Base-by-base conservation (phyloP, 2,888 invertebrate species). In the Frankliniella fusca region DNA sequence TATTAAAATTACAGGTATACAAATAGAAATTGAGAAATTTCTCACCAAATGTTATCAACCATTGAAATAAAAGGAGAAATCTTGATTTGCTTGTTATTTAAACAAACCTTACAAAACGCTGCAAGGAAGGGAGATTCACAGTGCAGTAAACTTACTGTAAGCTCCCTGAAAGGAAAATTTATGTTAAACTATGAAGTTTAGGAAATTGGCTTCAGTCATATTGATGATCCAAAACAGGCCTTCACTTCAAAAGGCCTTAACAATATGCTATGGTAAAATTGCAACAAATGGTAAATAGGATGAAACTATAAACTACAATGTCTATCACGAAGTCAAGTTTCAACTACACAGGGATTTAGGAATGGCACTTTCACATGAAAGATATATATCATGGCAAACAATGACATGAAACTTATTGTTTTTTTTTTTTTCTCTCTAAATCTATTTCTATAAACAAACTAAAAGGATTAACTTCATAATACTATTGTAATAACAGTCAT, bases 351-450 rank as follows among this genome's bases (percentile, higher is more conserved):
- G 20, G 20, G 27, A 76, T 76, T 76, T 27, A 12, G 70, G 70
- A 76, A 76, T 76, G 70, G 70, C 70, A 76, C 70, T 76, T 76
- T 27, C n/a, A 76, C 70, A 76, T 76, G 27, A 23, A 27, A 11
- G n/a, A 8, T 76, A 76, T 27, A 76, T 9, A 27, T 76, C 70
- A 76, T 76, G 70, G 27, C 70, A 76, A 70, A 61, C 61, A 27
- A 3, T 27, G 27, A 76, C 27, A 27, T 23, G 12, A 76, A 76
- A 23, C 70, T 76, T 76, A 61, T 61, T 61, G 70, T 76, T 27
- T 76, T 23, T 54, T 27, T 76, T 12, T 27, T 27, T 76, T 23
- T 54, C 10, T 76, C 27, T 27, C 8, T 76, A 27, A 9, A 27
- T 76, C 23, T 23, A 76, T 12, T 38, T 38, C 38, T 38, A 38